Evolutionary conservation across 2,797 vertebrate genomes (phyloP).

Genomic region (Xenops minutus): DNA sequence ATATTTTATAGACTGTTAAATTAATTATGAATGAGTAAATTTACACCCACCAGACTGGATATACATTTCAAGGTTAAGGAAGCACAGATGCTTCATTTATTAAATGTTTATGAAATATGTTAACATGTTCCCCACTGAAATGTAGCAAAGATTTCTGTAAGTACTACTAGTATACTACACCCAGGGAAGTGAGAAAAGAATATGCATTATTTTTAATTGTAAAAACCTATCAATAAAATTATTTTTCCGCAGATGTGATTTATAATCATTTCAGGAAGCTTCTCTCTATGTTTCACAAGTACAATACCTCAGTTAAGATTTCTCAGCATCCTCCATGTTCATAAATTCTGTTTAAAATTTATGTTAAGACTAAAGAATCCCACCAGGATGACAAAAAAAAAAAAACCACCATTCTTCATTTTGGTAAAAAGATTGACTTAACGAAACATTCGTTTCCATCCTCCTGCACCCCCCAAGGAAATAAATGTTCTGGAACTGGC

Average conservation of each 20-base stretch:
- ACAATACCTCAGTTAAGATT: background rate
- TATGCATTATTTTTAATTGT: background rate
- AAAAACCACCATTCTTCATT: background rate
- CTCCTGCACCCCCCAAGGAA: accelerated
- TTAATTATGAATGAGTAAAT: background rate
- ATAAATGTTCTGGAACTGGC: background rate
- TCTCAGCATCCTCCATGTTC: background rate
- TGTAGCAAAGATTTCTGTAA: background rate
- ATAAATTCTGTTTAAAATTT: background rate
- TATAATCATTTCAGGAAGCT: background rate
- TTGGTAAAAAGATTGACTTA: background rate
- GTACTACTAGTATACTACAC: background rate
- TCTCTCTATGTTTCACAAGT: background rate
- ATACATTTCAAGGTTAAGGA: background rate
- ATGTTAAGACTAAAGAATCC: background rate
- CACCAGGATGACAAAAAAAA: background rate
- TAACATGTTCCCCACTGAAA: background rate
- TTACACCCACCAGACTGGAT: background rate
- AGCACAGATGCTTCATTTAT: background rate
- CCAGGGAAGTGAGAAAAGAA: background rate
- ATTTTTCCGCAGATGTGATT: background rate
- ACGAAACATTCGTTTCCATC: background rate
- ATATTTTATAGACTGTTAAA: background rate
- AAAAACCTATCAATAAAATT: background rate
- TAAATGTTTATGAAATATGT: background rate